Percentiles rank a stretch among this genome's conserved stretches.
These are phyloP conservation scores for Premnoplex brunnescens DNA, from an alignment of 2,797 vertebrate genomes.

Conservation along the genomic window DNA sequence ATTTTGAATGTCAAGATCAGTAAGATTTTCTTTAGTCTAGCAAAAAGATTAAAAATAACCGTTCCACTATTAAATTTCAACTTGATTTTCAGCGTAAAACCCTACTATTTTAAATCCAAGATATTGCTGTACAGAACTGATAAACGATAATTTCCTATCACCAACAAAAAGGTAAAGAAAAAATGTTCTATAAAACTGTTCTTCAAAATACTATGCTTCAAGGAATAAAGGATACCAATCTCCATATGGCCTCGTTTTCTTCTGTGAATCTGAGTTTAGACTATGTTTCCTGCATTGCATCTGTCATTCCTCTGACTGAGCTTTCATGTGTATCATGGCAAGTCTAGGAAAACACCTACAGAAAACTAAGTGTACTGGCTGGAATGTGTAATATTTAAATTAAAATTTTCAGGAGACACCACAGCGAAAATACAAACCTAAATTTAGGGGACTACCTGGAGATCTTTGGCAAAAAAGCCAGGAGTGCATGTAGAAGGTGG, in stretches of 20 bases:
- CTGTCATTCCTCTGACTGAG: background rate
- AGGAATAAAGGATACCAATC: background rate
- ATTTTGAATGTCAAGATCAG: background rate
- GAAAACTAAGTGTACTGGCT: background rate
- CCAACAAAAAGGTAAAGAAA: background rate
- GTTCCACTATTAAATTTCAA: background rate
- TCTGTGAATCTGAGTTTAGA: background rate
- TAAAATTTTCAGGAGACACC: background rate
- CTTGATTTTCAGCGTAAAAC: background rate
- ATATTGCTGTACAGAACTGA: background rate
- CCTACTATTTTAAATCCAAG: background rate
- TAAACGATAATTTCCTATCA: background rate
- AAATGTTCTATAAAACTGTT: background rate
- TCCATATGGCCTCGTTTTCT: background rate
- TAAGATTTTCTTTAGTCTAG: background rate
- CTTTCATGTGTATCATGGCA: background rate
- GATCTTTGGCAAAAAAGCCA: background rate
- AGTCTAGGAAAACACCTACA: background rate
- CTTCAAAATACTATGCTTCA: background rate
- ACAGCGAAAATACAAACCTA: background rate
- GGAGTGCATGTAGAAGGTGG: background rate
- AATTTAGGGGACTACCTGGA: background rate
- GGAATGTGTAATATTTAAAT: background rate
- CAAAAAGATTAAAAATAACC: background rate
- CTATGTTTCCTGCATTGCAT: background rate